Evolutionary conservation across 2,888 invertebrate genomes (phyloP).

Genomic region (Epicampocera succincta): DNA sequence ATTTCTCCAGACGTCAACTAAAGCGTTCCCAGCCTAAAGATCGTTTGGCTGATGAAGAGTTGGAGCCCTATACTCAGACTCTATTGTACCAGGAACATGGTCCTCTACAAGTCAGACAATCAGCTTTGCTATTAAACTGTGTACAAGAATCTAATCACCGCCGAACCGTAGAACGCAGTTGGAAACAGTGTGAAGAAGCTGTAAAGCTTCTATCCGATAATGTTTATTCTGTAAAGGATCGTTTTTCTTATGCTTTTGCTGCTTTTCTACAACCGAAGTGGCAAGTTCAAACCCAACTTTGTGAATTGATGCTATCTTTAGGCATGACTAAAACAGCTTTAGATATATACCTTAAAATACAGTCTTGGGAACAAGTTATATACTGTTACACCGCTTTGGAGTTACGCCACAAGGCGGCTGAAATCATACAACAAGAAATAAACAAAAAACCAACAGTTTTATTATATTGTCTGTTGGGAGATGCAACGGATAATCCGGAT

Average conservation of each 20-base stretch:
- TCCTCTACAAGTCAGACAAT: slow-evolving; percentile 89
- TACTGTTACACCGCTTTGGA: slow-evolving; percentile 93
- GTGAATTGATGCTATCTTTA: slow-evolving; percentile 89
- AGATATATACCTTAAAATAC: slow-evolving; percentile 88
- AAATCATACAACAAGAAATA: slow-evolving; percentile 91
- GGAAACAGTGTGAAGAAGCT: slow-evolving; percentile 92
- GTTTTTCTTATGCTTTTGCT: slow-evolving; percentile 87
- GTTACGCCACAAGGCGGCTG: slow-evolving; percentile 94
- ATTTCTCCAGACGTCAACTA: slow-evolving; percentile 85
- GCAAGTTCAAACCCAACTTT: slow-evolving; percentile 89
- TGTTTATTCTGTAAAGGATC: slow-evolving; percentile 73
- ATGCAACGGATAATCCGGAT: slow-evolving; percentile 89
- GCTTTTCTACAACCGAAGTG: slow-evolving; percentile 88
- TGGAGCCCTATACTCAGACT: slow-evolving; percentile 88
- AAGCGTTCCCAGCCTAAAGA: slow-evolving; percentile 89
- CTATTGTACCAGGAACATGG: slow-evolving; percentile 86
- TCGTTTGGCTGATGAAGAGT: slow-evolving; percentile 90
- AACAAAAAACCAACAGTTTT: slow-evolving; percentile 90
- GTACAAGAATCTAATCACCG: slow-evolving; percentile 89
- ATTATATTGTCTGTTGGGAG: slow-evolving; percentile 95
- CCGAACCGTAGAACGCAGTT: slow-evolving; percentile 92
- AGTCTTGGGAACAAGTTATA: slow-evolving; percentile 96
- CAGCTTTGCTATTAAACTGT: slow-evolving; percentile 89
- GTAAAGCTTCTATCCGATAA: slow-evolving; percentile 83
- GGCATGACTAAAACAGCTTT: slow-evolving; percentile 93